phyloP scores from a whole-genome alignment of 2,113 vertebrate genomes.

The Hippocampus guttulatus region DNA sequence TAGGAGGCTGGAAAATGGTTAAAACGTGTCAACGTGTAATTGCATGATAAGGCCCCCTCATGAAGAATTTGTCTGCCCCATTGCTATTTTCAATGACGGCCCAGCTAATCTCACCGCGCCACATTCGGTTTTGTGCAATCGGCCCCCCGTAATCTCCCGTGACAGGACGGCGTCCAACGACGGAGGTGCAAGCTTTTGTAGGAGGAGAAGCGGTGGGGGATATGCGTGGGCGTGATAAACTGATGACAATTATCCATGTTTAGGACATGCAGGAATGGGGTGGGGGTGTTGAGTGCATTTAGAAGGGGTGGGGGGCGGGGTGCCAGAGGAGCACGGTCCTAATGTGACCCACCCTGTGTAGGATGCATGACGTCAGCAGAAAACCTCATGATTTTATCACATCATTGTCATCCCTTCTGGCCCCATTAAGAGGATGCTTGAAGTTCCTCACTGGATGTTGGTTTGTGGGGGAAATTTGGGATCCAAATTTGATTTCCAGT shows the following conservation, averaged over 20 bases:
- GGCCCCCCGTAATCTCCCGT: conserved; percentile 96
- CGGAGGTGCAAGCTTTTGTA: conserved; percentile 81
- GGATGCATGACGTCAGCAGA: not conserved
- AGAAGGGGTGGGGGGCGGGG: conserved; percentile 5
- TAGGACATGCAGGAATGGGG: conserved; percentile 76
- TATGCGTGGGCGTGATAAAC: conserved; percentile 98
- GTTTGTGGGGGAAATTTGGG: too few relatives aligned
- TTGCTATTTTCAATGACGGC: conserved; percentile 90
- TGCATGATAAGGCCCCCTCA: conserved; percentile 99
- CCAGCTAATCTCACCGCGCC: conserved; percentile 91
- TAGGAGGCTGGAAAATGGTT: conserved; percentile 97
- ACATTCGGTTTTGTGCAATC: conserved; percentile 97
- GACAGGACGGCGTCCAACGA: conserved; percentile 94
- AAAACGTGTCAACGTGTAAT: conserved; percentile 99
- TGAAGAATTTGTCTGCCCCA: conserved; percentile 96
- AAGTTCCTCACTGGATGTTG: too few relatives aligned
- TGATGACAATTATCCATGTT: conserved; percentile 97
- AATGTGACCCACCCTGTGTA: not conserved
- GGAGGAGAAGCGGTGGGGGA: conserved; percentile 89
- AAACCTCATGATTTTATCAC: not conserved
- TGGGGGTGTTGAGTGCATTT: not conserved
- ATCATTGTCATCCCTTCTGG: not conserved
- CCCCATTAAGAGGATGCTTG: not conserved
- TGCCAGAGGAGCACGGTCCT: not conserved
- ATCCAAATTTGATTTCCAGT: too few relatives aligned